Evolutionary conservation across 2,113 vertebrate genomes (phyloP).

Genomic region (Peromyscus maniculatus): DNA sequence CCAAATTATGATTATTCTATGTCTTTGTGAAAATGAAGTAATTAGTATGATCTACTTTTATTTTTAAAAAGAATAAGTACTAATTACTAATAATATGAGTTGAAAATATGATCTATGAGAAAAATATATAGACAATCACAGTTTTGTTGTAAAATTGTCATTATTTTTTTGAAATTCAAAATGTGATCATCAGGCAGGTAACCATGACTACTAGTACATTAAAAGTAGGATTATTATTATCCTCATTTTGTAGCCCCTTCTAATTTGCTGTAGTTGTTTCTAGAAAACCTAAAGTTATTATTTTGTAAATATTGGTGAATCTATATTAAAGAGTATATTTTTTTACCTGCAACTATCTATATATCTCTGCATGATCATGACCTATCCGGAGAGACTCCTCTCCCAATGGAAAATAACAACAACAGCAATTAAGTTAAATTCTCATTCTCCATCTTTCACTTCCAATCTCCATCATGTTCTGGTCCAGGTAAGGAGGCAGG

Average conservation of each 20-base stretch:
- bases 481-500: background rate
- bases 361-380: background rate
- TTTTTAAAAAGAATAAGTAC: background rate
- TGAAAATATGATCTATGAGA: background rate
- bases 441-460: constrained; percentile 38
- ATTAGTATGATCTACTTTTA: background rate
- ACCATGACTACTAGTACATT: background rate
- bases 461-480: constrained; percentile 33
- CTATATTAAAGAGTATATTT: background rate
- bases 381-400: background rate
- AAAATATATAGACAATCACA: background rate
- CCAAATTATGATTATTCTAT: background rate
- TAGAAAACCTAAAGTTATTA: background rate
- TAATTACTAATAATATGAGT: background rate
- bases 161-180: background rate
- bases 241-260: background rate
- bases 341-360: background rate
- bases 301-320: background rate
- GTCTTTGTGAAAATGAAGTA: background rate
- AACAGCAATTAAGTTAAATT: constrained; percentile 6
- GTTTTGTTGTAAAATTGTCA: background rate
- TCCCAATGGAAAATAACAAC: too few relatives aligned
- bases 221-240: background rate
- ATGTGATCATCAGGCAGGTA: background rate
- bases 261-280: constrained; percentile 10